Base-by-base conservation (phyloP, 2,113 vertebrate genomes). In the Oenanthe melanoleuca region DNA sequence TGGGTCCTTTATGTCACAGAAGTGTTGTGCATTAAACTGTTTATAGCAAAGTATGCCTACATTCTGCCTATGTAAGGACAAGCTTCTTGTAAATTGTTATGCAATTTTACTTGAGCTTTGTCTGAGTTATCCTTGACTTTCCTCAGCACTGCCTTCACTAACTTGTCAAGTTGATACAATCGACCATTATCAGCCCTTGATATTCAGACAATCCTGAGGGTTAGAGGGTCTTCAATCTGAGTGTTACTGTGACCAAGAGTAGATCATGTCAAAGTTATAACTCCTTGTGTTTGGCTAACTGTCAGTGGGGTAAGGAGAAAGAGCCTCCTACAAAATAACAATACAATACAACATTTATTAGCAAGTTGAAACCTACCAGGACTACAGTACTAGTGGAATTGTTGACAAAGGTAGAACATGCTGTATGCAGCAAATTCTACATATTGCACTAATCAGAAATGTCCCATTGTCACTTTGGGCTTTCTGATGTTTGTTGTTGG, bases 1-100 rank as follows among this genome's bases (percentile, higher is more conserved):
- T 1, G 0, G 8, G 4, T n/a, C 37, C 12, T 44, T 80, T 49
- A 40, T 23, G 2, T 28, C n/a, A 23, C 1, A 37, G 12, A 33
- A 50, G 25, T 28, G 22, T 40, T 71, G 55, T 72, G 15, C 13
- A 34, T 40, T 52, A 72, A 64, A 19, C 3, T 69, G 12, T 63
- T 75, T 67, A 52, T 24, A 47, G 10, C 9, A 14, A 93, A 64
- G 3, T 42, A 37, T 28, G 10, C 4, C 50, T 70, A 65, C 59
- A 69, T 44, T 18, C 52, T 72, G 7, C 8, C 7, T 71, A 9
- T 19, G 34, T n/a, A 56, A 92, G 3, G 25, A 10, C 44, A 79
- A 86, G n/a, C 40, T 77, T 77, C 67, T 80, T 77, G 16, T n/a
- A 80, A 88, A 37, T 7, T 61, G 17, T 37, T 37, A 29, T 13